Conservation (phyloP, 2,797 vertebrate genomes). For the Momotus momota region DNA sequence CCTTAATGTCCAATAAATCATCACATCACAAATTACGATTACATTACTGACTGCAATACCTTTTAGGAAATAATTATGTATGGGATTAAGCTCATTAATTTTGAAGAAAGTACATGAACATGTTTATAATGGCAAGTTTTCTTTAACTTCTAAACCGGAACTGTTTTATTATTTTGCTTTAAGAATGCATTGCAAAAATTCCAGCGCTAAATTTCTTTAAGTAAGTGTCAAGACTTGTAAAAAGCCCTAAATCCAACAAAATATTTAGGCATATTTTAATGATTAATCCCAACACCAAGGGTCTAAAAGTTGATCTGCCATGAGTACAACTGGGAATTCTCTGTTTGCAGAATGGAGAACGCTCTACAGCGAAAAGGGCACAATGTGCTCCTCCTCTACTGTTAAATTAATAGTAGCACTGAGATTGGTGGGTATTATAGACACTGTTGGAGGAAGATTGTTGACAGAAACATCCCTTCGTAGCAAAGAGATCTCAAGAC, state of each 20-base stretch:
- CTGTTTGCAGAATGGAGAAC: background rate
- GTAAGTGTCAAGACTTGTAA: background rate
- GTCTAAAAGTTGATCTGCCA: background rate
- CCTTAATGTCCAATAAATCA: background rate
- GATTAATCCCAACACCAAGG: background rate
- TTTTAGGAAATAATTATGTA: background rate
- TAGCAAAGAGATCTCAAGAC: background rate
- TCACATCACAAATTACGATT: background rate
- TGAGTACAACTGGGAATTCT: background rate
- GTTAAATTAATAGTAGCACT: background rate
- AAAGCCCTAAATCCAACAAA: background rate
- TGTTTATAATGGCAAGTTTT: background rate
- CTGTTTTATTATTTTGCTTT: background rate
- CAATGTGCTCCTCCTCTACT: background rate
- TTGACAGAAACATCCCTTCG: background rate
- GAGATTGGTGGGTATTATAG: background rate
- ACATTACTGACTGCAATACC: background rate
- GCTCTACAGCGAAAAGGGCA: background rate
- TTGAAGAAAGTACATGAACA: background rate
- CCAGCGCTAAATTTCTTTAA: background rate
- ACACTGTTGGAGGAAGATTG: background rate
- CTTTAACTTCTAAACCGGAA: background rate
- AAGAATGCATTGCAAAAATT: background rate
- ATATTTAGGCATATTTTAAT: background rate
- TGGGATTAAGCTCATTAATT: background rate